Conservation (phyloP, 2,888 invertebrate genomes). For the Ophioninae sp. region DNA sequence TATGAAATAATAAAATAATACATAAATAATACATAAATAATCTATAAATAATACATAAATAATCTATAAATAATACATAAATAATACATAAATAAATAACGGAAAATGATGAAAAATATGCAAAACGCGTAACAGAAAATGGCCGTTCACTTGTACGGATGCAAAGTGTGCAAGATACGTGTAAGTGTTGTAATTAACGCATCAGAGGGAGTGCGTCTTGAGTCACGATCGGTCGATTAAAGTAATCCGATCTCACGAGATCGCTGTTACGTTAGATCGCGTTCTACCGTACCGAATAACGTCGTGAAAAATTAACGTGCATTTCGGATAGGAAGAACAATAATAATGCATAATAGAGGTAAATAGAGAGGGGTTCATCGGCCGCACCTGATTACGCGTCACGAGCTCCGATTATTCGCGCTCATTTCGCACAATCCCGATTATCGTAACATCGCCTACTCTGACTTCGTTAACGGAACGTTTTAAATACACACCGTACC, state of each 20-base stretch:
- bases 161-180: too few relatives aligned
- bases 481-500: slow-evolving; percentile 14
- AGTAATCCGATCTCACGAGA: slow-evolving; percentile 27
- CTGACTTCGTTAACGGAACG: slow-evolving; percentile 13
- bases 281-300: neutral
- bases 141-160: too few relatives aligned
- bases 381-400: slow-evolving; percentile 45
- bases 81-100: too few relatives aligned
- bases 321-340: slow-evolving; percentile 24
- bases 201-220: too few relatives aligned
- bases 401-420: slow-evolving; percentile 21
- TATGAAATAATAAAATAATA: too few relatives aligned
- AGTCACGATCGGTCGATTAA: slow-evolving; percentile 13
- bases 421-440: slow-evolving; percentile 16
- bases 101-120: too few relatives aligned
- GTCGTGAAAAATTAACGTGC: neutral
- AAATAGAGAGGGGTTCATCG: slow-evolving; percentile 27
- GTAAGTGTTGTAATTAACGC: too few relatives aligned
- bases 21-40: too few relatives aligned
- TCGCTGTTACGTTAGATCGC: slow-evolving; percentile 28
- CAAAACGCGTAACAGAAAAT: too few relatives aligned
- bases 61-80: too few relatives aligned
- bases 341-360: slow-evolving; percentile 27
- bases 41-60: too few relatives aligned
- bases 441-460: neutral